These are phyloP conservation scores for Brachypterus glaber DNA, from an alignment of 2,888 invertebrate species.

Conservation along the genomic window DNA sequence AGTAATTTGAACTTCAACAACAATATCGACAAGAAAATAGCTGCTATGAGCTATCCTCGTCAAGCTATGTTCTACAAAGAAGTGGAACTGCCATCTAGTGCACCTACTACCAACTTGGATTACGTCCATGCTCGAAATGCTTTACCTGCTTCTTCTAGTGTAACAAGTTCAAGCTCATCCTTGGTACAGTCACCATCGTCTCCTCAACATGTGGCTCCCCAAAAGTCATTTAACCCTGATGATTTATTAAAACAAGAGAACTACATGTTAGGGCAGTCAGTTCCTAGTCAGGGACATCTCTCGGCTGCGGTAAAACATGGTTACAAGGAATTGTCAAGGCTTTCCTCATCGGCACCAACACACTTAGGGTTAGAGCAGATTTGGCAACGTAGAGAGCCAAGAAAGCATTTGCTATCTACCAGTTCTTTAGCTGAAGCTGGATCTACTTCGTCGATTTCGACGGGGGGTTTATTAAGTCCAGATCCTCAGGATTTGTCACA, in stretches of 20 bases:
- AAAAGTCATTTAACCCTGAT: slow-evolving; percentile 50
- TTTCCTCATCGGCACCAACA: slow-evolving; percentile 82
- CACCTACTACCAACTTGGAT: slow-evolving; percentile 40
- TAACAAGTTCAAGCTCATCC: slow-evolving; percentile 54
- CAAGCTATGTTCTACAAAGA: slow-evolving; percentile 33
- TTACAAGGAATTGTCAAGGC: slow-evolving; percentile 47
- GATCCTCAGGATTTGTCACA: slow-evolving; percentile 71
- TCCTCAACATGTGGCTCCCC: slow-evolving; percentile 36
- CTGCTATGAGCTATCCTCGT: slow-evolving; percentile 31
- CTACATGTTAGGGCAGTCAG: slow-evolving; percentile 49
- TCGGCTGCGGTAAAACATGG: slow-evolving; percentile 19
- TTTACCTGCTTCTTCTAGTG: slow-evolving; percentile 53
- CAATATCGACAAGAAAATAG: slow-evolving; percentile 27
- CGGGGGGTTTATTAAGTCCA: slow-evolving; percentile 74
- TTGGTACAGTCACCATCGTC: slow-evolving; percentile 43
- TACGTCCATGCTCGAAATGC: background rate
- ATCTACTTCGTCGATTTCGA: slow-evolving; percentile 73
- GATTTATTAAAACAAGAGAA: slow-evolving; percentile 58
- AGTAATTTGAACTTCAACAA: slow-evolving; percentile 28
- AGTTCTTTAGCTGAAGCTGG: slow-evolving; percentile 78
- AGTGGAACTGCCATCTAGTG: slow-evolving; percentile 32
- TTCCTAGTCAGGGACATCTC: slow-evolving; percentile 46
- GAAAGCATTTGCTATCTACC: slow-evolving; percentile 76
- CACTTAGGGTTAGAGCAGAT: slow-evolving; percentile 73
- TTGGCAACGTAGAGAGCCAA: slow-evolving; percentile 79